Conservation (phyloP, 2,888 invertebrate species). For the Callyntrura guangdongensis region DNA sequence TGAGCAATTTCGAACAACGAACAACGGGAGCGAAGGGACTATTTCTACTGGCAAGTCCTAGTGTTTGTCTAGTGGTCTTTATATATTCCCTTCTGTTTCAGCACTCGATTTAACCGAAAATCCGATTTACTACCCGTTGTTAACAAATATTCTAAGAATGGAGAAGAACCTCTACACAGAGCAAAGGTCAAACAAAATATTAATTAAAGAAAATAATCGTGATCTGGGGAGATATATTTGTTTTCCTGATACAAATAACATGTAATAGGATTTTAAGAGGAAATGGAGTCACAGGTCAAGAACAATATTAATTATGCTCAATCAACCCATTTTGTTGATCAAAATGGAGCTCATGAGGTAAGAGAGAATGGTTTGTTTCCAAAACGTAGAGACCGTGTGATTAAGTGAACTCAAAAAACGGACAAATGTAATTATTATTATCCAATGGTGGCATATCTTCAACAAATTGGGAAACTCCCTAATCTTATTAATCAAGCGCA, state of each 20-base stretch:
- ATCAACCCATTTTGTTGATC: too few species aligned
- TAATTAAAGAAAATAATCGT: not conserved
- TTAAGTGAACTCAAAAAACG: not conserved
- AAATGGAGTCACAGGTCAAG: not conserved
- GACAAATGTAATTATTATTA: not conserved
- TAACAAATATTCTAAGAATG: not conserved
- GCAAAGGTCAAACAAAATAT: not conserved
- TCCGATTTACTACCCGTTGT: not conserved
- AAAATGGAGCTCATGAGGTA: too few species aligned
- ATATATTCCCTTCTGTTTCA: constrained; percentile 4
- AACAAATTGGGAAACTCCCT: not conserved
- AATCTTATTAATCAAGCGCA: constrained; percentile 24
- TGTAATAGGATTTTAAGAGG: not conserved
- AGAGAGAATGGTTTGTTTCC: not conserved
- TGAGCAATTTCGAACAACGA: not conserved
- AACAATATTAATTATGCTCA: constrained; percentile 8
- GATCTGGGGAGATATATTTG: too few species aligned
- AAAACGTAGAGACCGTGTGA: not conserved
- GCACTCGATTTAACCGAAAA: not conserved
- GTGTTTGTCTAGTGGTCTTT: not conserved
- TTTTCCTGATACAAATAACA: too few species aligned
- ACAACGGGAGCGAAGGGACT: not conserved
- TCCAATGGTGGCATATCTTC: too few species aligned
- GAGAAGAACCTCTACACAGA: not conserved
- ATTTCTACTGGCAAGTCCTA: not conserved